Conservation (phyloP, 2,113 vertebrate genomes). For the Lates calcarifer region DNA sequence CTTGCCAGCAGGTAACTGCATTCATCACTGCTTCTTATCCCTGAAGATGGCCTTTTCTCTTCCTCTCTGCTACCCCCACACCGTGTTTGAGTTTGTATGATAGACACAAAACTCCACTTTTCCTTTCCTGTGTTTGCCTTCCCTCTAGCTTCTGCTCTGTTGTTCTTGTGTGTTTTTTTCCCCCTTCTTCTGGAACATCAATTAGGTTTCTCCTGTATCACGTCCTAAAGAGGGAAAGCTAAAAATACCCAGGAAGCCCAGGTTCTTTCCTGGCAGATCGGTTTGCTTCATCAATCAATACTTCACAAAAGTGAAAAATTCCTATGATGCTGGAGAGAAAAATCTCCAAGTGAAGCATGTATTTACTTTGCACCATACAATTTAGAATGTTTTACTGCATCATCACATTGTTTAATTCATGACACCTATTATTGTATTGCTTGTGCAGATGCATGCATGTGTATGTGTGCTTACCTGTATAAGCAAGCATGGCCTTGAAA, state of each 20-base stretch:
- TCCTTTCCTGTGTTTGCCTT: constrained; percentile 32
- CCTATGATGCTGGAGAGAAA: constrained; percentile 1
- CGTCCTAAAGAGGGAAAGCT: constrained; percentile 40
- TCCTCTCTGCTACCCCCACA: constrained; percentile 1
- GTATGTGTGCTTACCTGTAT: constrained; percentile 2
- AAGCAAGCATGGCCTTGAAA: background rate
- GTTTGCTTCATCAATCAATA: constrained; percentile 53
- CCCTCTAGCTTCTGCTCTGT: constrained; percentile 24
- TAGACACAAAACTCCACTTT: constrained; percentile 25
- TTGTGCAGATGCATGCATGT: background rate
- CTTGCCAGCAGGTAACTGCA: constrained; percentile 57
- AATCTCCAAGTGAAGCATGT: background rate
- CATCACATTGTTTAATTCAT: background rate
- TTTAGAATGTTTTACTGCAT: background rate
- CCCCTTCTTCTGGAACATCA: constrained; percentile 60
- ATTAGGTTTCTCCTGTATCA: constrained; percentile 50
- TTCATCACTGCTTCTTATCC: constrained; percentile 32
- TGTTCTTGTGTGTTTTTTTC: constrained; percentile 5
- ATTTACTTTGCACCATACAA: constrained; percentile 4
- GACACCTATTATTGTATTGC: background rate
- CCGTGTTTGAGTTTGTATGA: constrained; percentile 8
- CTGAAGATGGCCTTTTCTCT: constrained; percentile 40
- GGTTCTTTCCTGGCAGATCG: constrained; percentile 38
- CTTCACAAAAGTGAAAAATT: constrained; percentile 8
- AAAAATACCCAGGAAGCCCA: constrained; percentile 62